Evolutionary conservation across 2,797 vertebrate genomes (phyloP).

Genomic region (Ptychadena robeensis): DNA sequence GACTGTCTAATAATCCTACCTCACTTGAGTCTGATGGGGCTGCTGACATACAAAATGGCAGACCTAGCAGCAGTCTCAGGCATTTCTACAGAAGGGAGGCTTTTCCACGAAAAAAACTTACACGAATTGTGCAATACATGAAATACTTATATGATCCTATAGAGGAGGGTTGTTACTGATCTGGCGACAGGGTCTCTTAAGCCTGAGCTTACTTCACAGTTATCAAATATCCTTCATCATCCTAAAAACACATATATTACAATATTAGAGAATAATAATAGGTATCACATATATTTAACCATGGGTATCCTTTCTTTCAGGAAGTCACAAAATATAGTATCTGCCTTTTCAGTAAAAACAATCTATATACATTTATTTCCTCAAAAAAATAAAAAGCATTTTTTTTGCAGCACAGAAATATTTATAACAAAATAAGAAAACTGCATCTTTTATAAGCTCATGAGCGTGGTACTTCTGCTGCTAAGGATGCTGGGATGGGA

Average conservation of each 20-base stretch:
- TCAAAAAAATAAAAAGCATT: constrained; percentile 40
- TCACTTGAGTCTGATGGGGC: too few relatives aligned
- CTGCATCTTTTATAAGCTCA: constrained; percentile 25
- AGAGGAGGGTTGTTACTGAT: background rate
- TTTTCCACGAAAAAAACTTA: too few relatives aligned
- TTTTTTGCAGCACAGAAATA: constrained; percentile 49
- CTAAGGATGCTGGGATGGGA: constrained; percentile 33
- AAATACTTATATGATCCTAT: background rate
- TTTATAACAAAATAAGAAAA: constrained; percentile 54
- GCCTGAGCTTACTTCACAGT: constrained; percentile 12
- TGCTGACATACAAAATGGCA: too few relatives aligned
- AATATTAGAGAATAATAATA: background rate
- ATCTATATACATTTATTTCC: constrained; percentile 36
- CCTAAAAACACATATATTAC: background rate
- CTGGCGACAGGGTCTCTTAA: background rate
- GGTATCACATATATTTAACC: background rate
- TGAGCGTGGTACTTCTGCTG: constrained; percentile 25
- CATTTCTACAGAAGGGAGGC: background rate
- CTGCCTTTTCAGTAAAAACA: constrained; percentile 37
- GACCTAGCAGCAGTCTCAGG: too few relatives aligned
- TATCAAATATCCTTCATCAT: background rate
- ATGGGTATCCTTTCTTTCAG: background rate
- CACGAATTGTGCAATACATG: background rate
- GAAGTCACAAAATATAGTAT: constrained; percentile 47
- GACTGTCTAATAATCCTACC: background rate